A percentile compares a stretch with the other conserved stretches of the same genome.
These are phyloP conservation scores for Aplochiton taeniatus DNA, from an alignment of 2,797 vertebrate genomes.

Conservation along the genomic window DNA sequence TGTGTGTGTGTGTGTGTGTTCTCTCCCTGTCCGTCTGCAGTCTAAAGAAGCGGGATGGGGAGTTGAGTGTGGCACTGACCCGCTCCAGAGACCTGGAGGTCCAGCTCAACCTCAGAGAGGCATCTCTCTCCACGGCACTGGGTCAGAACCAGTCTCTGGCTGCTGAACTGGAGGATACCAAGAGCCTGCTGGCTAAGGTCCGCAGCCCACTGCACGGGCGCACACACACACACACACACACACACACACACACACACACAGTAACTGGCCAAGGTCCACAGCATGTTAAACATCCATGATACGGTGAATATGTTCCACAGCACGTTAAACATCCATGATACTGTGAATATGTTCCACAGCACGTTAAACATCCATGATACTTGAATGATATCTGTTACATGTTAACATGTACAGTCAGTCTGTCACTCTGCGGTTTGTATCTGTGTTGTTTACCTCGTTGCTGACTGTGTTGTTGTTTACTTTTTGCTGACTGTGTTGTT, in stretches of 20 bases:
- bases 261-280: background rate
- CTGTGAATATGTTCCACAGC: too few relatives aligned
- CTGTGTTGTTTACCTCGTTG: too few relatives aligned
- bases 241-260: background rate
- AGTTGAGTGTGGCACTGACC: conserved; percentile 81
- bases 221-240: background rate
- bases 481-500: too few relatives aligned
- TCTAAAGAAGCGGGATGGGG: conserved; percentile 88
- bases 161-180: conserved; percentile 83
- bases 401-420: too few relatives aligned
- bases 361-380: too few relatives aligned
- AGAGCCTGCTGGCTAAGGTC: conserved; percentile 87
- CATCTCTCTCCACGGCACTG: conserved; percentile 81
- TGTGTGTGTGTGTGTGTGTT: too few relatives aligned
- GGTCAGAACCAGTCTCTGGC: conserved; percentile 82
- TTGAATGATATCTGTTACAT: background rate
- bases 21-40: conserved; percentile 59
- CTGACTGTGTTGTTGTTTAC: too few relatives aligned
- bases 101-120: conserved; percentile 87
- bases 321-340: too few relatives aligned
- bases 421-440: too few relatives aligned
- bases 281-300: too few relatives aligned
- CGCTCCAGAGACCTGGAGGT: conserved; percentile 86
- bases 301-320: too few relatives aligned
- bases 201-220: background rate